Base-by-base conservation (phyloP, 2,113 vertebrate genomes). In the Laticauda laticaudata region DNA sequence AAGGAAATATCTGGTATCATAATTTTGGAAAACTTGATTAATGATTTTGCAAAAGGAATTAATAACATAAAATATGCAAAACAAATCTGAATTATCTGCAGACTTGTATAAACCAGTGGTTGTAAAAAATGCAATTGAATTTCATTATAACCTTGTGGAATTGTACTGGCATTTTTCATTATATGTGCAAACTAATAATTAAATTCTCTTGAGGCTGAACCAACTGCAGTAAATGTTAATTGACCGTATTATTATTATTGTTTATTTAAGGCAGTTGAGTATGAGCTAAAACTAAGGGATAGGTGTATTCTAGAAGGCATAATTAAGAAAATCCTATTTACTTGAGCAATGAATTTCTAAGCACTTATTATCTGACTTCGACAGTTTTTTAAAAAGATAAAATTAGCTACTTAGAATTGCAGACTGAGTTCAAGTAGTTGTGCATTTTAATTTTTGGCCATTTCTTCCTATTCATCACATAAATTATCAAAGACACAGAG, bases 211-310 rank as follows among this genome's bases (percentile, higher is more conserved):
- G 75, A 81, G 75, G 34, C 75, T 81, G 75, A 81, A 91, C 10
- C 93, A 94, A 96, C 39, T 48, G 3, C 93, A 94, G 95, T 34
- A 43, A 48, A 39, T 24, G 24, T 91, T 94, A 81, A 92, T 56
- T 94, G 93, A 93, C 18, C 90, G 20, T 3, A 85, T 56, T 90
- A 91, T 0, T 1, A 90, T 0, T 1, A n/a, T 91, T 92, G 93
- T 92, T 10, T 2, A 0, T 86, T 92, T 93, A 48, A 0, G 0
- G 34, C 45, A 59, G 10, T 75, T 95, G 94, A 90, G 92, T 89
- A 18, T 57, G 29, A 2, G 1, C 1, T 69, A 89, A 1, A 53
- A 93, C 55, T 54, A 57, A 11, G 51, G 3, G 1, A 34, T 93
- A 23, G 24, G 39, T 9, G 10, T 43, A 53, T 15, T 88, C 45